These are phyloP conservation scores for Acanthosepion lycidas DNA, from an alignment of 2,888 invertebrate genomes.

Conservation along the genomic window DNA sequence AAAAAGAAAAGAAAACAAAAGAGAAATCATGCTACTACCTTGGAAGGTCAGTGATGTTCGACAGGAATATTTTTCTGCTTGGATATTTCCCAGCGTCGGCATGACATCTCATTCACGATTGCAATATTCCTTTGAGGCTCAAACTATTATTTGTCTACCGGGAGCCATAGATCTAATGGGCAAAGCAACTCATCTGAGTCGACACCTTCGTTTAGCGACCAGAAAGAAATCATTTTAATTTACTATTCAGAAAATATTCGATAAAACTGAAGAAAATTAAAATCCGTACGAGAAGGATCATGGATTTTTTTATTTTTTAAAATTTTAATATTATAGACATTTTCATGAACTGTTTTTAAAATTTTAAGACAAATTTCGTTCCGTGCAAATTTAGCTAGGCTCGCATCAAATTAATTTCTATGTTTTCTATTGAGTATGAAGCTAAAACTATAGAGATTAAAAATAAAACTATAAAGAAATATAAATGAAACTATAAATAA, in stretches of 20 bases:
- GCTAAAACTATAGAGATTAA: too few relatives aligned
- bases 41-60: neutral
- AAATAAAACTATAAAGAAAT: neutral
- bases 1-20: neutral
- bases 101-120: neutral
- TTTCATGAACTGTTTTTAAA: neutral
- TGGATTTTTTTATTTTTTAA: neutral
- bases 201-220: neutral
- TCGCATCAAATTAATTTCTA: neutral
- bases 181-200: neutral
- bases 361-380: neutral
- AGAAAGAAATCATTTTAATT: neutral
- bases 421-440: too few relatives aligned
- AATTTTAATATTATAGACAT: neutral
- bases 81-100: neutral
- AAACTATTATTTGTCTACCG: neutral
- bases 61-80: neutral
- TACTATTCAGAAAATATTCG: neutral
- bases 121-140: neutral
- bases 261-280: neutral
- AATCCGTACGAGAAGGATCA: neutral
- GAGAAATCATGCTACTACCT: neutral
- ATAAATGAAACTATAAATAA: neutral
- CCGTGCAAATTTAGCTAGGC: neutral
- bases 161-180: constrained; percentile 33